Evolutionary conservation across 2,797 vertebrate genomes (phyloP).

Genomic region (Epinephelus malabaricus): DNA sequence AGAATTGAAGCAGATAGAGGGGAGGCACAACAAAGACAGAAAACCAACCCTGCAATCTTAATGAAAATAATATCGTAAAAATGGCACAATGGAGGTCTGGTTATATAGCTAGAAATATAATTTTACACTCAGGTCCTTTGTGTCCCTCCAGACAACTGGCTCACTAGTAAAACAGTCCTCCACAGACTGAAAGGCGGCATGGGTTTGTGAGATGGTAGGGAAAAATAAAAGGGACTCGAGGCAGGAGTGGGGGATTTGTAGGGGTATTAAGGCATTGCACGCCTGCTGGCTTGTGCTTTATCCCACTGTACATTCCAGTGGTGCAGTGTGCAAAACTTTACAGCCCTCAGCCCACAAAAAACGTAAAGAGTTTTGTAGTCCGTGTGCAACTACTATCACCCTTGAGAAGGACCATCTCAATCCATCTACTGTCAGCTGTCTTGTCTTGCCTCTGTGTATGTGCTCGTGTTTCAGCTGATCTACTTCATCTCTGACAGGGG

Average conservation of each 20-base stretch:
- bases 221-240: slow-evolving; percentile 59
- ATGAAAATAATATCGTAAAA: slow-evolving; percentile 75
- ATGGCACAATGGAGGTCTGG: slow-evolving; percentile 54
- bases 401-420: slow-evolving; percentile 44
- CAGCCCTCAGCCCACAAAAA: slow-evolving; percentile 24
- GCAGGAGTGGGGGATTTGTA: slow-evolving; percentile 60
- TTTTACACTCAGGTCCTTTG: slow-evolving; percentile 65
- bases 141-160: slow-evolving; percentile 56
- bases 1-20: slow-evolving; percentile 55
- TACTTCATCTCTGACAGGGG: slow-evolving; percentile 74
- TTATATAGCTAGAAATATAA: slow-evolving; percentile 67
- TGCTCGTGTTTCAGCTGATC: slow-evolving; percentile 56
- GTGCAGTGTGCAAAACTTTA: slow-evolving; percentile 52
- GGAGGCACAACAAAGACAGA: slow-evolving; percentile 54
- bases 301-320: slow-evolving; percentile 58
- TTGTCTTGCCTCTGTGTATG: slow-evolving; percentile 53
- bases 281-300: slow-evolving; percentile 57
- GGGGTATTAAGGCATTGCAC: slow-evolving; percentile 62
- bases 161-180: slow-evolving; percentile 65
- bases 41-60: slow-evolving; percentile 60
- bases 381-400: background rate
- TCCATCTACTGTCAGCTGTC: slow-evolving; percentile 65
- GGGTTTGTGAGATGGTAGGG: slow-evolving; percentile 68
- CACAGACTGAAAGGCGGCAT: slow-evolving; percentile 60
- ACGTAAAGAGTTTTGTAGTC: slow-evolving; percentile 13